Percentiles rank a stretch among this genome's conserved stretches.
phyloP scores from a whole-genome alignment of 2,797 vertebrate genomes.

The Anniella stebbinsi region DNA sequence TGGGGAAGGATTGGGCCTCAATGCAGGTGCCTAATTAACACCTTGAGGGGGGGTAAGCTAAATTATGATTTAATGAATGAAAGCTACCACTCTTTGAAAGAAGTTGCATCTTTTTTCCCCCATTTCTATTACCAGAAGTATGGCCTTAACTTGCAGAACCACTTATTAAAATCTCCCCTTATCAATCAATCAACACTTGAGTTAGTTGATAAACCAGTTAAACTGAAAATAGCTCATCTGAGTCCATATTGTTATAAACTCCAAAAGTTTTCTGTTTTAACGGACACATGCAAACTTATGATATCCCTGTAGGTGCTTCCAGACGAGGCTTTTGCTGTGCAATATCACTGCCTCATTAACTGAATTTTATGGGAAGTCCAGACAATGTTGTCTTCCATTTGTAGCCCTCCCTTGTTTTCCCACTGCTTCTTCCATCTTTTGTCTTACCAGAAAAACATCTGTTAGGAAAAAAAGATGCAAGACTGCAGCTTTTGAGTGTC shows the following conservation, averaged over 20 bases:
- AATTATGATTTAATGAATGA: not conserved
- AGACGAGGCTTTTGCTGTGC: too few species aligned
- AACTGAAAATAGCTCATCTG: not conserved
- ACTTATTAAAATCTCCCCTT: not conserved
- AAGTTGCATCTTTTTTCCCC: not conserved
- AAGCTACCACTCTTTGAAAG: not conserved
- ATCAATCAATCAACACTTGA: not conserved
- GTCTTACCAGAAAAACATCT: not conserved
- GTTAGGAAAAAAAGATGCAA: not conserved
- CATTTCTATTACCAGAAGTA: not conserved
- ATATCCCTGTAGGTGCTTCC: not conserved
- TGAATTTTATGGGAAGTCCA: too few species aligned
- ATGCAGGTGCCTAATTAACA: not conserved
- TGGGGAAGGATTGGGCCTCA: slow-evolving; percentile 47
- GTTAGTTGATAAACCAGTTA: not conserved
- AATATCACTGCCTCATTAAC: too few species aligned
- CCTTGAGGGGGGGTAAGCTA: not conserved
- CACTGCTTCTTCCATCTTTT: too few species aligned
- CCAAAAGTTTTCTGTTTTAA: not conserved
- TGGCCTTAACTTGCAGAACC: not conserved
- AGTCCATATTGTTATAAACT: not conserved
- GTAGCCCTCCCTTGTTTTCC: too few species aligned
- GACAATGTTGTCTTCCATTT: too few species aligned
- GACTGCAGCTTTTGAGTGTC: too few species aligned
- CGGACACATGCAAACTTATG: not conserved